Evolutionary conservation across 1,140 invertebrate genomes (phyloP).

Genomic region (Scaptomyza hsui): DNA sequence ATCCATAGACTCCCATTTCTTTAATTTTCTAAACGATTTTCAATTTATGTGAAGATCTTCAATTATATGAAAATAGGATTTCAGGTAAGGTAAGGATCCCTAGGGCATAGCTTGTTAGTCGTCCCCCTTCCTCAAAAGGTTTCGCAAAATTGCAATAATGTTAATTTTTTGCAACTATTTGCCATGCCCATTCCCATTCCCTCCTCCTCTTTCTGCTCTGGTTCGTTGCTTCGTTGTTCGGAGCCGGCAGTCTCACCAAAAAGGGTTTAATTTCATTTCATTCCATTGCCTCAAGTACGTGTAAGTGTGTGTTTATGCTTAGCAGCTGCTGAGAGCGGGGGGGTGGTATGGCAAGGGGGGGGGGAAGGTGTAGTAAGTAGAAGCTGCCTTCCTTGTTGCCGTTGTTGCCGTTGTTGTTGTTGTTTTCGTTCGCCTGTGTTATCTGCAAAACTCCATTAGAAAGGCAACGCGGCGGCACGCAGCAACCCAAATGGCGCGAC

Average conservation of each 20-base stretch:
- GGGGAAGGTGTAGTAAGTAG: conserved; percentile 8
- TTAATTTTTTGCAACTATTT: conserved; percentile 76
- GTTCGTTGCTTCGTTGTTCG: conserved; percentile 13
- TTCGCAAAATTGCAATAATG: conserved; percentile 69
- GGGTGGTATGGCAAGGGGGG: not conserved
- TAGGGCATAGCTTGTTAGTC: conserved; percentile 52
- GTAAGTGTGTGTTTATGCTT: conserved; percentile 79
- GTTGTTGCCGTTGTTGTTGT: conserved; percentile 46
- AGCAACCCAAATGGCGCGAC: conserved; percentile 72
- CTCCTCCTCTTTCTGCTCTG: not conserved
- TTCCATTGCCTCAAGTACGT: conserved; percentile 64
- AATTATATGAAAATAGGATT: conserved; percentile 38
- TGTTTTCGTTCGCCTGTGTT: conserved; percentile 46
- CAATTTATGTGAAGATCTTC: conserved; percentile 62
- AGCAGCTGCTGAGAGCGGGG: conserved; percentile 35
- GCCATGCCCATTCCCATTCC: conserved; percentile 13
- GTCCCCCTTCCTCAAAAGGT: conserved; percentile 16
- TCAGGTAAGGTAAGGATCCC: conserved; percentile 34
- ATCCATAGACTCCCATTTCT: conserved; percentile 40
- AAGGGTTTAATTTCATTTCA: conserved; percentile 82
- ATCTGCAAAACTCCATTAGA: conserved; percentile 81
- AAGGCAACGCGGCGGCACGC: conserved; percentile 65
- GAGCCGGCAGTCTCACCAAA: conserved; percentile 56
- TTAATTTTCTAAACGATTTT: conserved; percentile 69
- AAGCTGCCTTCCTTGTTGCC: conserved; percentile 27